phyloP scores from a whole-genome alignment of 2,888 invertebrate genomes.

The Aelia acuminata region DNA sequence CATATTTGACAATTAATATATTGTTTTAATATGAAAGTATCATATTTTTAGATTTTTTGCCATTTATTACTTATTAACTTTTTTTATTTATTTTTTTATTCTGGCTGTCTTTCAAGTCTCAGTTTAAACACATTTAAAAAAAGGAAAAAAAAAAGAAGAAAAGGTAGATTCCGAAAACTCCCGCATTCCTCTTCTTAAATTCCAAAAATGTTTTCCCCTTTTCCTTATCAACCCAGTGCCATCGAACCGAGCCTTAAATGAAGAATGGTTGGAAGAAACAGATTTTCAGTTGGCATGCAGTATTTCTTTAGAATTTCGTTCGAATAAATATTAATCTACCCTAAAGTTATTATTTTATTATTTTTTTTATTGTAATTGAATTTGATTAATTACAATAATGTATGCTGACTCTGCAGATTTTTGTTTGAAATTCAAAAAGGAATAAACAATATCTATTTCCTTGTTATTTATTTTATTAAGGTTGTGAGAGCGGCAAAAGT shows the following conservation, averaged over 20 bases:
- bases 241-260: not conserved
- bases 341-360: not conserved
- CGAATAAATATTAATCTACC: not conserved
- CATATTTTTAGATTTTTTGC: too few species aligned
- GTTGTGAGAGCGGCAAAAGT: too few species aligned
- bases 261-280: conserved; percentile 7
- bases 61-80: too few species aligned
- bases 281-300: not conserved
- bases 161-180: not conserved
- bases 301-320: not conserved
- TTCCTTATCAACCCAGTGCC: not conserved
- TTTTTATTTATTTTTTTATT: too few species aligned
- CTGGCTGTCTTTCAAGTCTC: too few species aligned
- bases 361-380: not conserved
- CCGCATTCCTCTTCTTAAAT: conserved; percentile 8
- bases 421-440: not conserved
- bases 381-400: not conserved
- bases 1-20: too few species aligned
- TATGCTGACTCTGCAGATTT: not conserved
- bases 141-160: not conserved
- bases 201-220: not conserved
- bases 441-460: not conserved
- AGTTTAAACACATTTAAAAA: not conserved
- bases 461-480: not conserved
- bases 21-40: too few species aligned